Conservation (phyloP, 2,888 invertebrate genomes). For the Phytoseiulus persimilis region DNA sequence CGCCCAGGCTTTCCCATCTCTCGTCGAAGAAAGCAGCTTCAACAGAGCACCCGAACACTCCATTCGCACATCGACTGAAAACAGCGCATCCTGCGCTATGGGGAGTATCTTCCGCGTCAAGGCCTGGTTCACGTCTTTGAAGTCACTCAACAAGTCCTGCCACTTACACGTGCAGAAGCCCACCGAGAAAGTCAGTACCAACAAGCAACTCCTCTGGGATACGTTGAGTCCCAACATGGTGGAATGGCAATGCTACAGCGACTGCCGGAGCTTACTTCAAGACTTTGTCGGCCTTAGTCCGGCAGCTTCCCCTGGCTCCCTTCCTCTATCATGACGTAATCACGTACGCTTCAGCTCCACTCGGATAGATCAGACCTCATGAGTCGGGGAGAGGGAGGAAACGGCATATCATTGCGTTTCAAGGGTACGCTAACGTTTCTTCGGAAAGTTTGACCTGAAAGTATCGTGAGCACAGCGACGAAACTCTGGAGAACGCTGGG, state of each 20-base stretch:
- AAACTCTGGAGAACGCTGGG: no score
- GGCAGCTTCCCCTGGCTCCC: not conserved
- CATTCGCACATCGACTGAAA: not conserved
- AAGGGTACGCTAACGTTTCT: not conserved
- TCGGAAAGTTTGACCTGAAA: not conserved
- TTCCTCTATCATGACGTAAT: not conserved
- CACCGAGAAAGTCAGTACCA: not conserved
- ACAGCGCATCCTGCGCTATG: not conserved
- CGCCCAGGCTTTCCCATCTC: constrained; percentile 12
- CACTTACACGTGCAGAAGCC: not conserved
- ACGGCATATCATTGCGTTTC: not conserved
- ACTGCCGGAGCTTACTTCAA: not conserved
- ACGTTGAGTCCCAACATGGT: not conserved
- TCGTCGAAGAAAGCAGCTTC: not conserved
- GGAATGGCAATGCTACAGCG: not conserved
- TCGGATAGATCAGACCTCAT: not conserved
- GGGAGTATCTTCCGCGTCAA: not conserved
- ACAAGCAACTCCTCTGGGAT: not conserved
- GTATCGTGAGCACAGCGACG: no score
- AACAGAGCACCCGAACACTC: constrained; percentile 20
- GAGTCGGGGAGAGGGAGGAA: not conserved
- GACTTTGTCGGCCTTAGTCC: not conserved
- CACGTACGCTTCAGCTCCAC: not conserved
- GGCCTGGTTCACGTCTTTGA: not conserved
- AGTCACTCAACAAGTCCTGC: not conserved